Conservation (phyloP, 2,888 invertebrate genomes). For the Phasia obesa region DNA sequence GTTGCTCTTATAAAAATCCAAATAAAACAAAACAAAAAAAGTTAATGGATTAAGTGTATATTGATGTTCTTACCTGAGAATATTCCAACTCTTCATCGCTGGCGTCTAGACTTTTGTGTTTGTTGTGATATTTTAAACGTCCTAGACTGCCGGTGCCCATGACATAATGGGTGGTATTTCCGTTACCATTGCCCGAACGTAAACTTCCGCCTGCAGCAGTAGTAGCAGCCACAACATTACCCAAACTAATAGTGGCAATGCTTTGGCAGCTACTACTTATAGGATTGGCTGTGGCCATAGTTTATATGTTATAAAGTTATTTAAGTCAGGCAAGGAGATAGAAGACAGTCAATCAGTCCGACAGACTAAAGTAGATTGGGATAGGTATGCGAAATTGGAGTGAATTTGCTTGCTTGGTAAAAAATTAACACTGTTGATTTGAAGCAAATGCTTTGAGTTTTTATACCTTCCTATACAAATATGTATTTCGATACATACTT, state of each 20-base stretch:
- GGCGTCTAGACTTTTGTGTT: constrained; percentile 77
- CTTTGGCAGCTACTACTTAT: constrained; percentile 80
- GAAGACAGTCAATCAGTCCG: not conserved
- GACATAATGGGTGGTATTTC: constrained; percentile 75
- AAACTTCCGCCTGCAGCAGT: constrained; percentile 71
- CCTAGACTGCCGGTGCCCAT: constrained; percentile 81
- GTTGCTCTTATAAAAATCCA: constrained; percentile 34
- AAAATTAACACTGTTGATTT: constrained; percentile 68
- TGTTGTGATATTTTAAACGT: constrained; percentile 79
- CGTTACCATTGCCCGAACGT: constrained; percentile 65
- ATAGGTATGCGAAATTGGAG: not conserved
- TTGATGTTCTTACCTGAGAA: constrained; percentile 82
- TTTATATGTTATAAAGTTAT: constrained; percentile 26
- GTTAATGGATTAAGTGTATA: constrained; percentile 29
- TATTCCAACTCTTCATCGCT: constrained; percentile 84
- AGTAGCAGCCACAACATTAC: constrained; percentile 71
- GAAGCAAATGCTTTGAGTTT: constrained; percentile 24
- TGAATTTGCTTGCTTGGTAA: constrained; percentile 22
- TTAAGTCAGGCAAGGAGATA: not conserved
- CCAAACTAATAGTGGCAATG: constrained; percentile 74
- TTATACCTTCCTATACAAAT: not conserved
- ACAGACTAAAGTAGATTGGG: not conserved
- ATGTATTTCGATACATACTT: not conserved
- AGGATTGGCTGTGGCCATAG: constrained; percentile 75
- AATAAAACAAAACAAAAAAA: not conserved